Conservation (phyloP, 2,797 vertebrate genomes). For the Gambusia yucatana region DNA sequence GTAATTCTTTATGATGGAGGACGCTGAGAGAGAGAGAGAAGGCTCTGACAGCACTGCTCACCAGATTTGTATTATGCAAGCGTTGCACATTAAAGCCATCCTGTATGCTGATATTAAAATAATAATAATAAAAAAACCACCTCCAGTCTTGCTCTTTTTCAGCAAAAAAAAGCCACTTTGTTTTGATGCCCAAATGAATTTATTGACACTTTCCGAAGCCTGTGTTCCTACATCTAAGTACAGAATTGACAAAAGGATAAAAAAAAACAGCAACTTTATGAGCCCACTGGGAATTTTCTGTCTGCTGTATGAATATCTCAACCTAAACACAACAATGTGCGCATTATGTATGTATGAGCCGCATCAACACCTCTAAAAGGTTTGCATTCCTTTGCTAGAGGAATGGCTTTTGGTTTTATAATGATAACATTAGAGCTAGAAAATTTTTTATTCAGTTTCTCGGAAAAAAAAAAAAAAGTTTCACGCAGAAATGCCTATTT, state of each 20-base stretch:
- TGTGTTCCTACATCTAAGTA: slow-evolving; percentile 7
- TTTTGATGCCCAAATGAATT: slow-evolving; percentile 8
- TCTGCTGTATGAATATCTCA: neutral
- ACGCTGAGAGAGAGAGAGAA: slow-evolving; percentile 37
- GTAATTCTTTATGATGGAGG: slow-evolving; percentile 52
- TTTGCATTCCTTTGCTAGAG: neutral
- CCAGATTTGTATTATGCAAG: slow-evolving; percentile 26
- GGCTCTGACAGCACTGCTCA: neutral
- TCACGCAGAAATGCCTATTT: neutral
- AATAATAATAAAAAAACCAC: neutral
- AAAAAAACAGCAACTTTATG: neutral
- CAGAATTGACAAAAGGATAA: neutral
- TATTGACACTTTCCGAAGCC: slow-evolving; percentile 15
- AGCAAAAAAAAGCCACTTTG: slow-evolving; percentile 18
- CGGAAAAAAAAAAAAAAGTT: neutral
- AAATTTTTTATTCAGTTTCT: neutral
- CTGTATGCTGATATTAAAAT: slow-evolving; percentile 16
- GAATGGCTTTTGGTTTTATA: neutral
- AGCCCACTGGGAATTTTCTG: neutral
- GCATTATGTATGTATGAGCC: neutral
- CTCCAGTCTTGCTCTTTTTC: slow-evolving; percentile 19
- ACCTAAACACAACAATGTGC: neutral
- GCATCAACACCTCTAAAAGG: neutral
- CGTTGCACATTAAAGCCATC: slow-evolving; percentile 40
- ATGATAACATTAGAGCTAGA: neutral